Evolutionary conservation across 92 coral and sea anemone species (phyloP), one percentile per base, ranked within the genome.

Genomic region (Paragorgia papillata): DNA sequence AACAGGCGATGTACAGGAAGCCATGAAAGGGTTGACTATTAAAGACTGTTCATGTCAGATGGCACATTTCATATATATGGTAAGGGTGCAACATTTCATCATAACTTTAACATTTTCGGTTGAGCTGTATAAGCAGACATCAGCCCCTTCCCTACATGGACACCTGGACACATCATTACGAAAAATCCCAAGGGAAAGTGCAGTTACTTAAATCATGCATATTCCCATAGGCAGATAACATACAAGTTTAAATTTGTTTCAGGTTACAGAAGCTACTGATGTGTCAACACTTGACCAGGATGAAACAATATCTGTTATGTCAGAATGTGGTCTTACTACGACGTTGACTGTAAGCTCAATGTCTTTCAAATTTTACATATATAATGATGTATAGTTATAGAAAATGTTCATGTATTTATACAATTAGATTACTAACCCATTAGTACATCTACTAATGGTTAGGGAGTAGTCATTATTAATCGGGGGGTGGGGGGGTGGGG

Each of bases 271-370:
- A 34, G 79, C 79, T 63, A 69, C 28, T 63, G 85, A 85, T 63
- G 82, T 85, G 21, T 56, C 69, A 39, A 63, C 17, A 55, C 82
- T 85, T 53, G 82, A 85, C 69, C 66, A 84, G 76, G 85, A 84
- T 43, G 84, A 85, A 74, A 27, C 53, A 26, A 80, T 66, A 73
- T 43, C 69, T 37, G 29, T 80, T 73, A 67, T 85, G 63, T 28
- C 82, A 41, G 51, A 85, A 25, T 80, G 89, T 85, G 85, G 85
- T 33, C 89, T 73, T 63, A 62, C 77, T 43, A 63, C 66, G 80
- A 62, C 46, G 44, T 48, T 85, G 77, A 85, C 85, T 30, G 85
- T 85, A 85, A 80, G 89, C 51, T 41, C 55, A 22, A 33, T 1
- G 28, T 1, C 19, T 25, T 49, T 46, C 25, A 39, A 26, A 13